Evolutionary conservation across 2,797 vertebrate genomes (phyloP).

Genomic region (Ptychobarbus kaznakovi): DNA sequence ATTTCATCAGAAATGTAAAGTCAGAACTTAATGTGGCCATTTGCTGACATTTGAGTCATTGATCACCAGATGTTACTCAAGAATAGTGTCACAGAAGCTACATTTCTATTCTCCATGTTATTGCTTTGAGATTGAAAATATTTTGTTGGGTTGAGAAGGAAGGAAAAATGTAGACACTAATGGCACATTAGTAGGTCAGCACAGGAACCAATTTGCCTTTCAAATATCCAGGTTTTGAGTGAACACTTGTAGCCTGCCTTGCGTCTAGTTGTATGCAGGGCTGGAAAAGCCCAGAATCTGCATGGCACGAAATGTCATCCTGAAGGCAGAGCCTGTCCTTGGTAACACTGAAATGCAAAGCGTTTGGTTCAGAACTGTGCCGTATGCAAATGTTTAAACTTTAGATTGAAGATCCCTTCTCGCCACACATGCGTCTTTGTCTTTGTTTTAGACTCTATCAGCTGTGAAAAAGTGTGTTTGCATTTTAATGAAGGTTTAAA

Average conservation of each 20-base stretch:
- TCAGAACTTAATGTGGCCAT: neutral
- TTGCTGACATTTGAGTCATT: neutral
- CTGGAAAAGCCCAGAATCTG: slow-evolving; percentile 38
- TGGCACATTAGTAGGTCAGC: slow-evolving; percentile 26
- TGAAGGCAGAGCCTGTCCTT: slow-evolving; percentile 27
- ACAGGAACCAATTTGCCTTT: slow-evolving; percentile 47
- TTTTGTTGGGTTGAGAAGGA: neutral
- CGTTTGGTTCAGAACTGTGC: slow-evolving; percentile 37
- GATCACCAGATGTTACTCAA: neutral
- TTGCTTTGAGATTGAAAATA: neutral
- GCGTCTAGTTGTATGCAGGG: neutral
- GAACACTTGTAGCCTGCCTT: slow-evolving; percentile 20
- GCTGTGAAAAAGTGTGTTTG: neutral
- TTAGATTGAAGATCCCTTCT: neutral
- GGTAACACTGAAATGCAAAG: slow-evolving; percentile 41
- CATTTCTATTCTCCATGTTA: neutral
- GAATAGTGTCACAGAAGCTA: slow-evolving; percentile 11
- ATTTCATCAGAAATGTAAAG: neutral
- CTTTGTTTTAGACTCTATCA: neutral
- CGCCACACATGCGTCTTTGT: neutral
- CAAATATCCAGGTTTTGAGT: slow-evolving; percentile 43
- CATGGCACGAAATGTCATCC: slow-evolving; percentile 21
- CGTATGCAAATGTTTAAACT: slow-evolving; percentile 19
- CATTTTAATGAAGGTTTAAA: neutral
- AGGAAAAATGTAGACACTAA: slow-evolving; percentile 16